These are phyloP conservation scores for Diarsia mendica DNA, from an alignment of 2,888 invertebrate species.

Conservation along the genomic window DNA sequence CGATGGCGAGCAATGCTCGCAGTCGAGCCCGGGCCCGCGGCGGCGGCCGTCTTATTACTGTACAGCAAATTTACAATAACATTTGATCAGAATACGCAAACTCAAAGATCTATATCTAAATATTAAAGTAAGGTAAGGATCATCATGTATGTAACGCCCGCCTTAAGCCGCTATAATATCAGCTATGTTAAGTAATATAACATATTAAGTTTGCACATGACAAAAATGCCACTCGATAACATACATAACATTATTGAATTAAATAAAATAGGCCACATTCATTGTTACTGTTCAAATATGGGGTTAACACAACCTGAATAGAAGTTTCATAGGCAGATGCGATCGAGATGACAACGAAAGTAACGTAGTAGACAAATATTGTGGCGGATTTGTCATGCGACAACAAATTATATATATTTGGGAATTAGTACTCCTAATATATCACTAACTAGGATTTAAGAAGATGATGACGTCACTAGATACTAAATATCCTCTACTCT, in stretches of 20 bases:
- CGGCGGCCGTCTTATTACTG: slow-evolving; percentile 81
- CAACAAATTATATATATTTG: slow-evolving; percentile 83
- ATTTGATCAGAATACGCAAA: slow-evolving; percentile 89
- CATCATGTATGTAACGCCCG: slow-evolving; percentile 85
- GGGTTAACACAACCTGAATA: slow-evolving; percentile 85
- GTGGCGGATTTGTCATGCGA: slow-evolving; percentile 84
- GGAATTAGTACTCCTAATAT: slow-evolving; percentile 86
- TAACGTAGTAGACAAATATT: slow-evolving; percentile 72
- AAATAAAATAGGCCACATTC: slow-evolving; percentile 88
- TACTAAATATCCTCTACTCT: slow-evolving; percentile 87
- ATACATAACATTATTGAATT: slow-evolving; percentile 72
- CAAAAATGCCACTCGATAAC: slow-evolving; percentile 80
- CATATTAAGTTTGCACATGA: slow-evolving; percentile 84
- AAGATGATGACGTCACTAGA: slow-evolving; percentile 85
- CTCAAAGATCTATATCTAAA: slow-evolving; percentile 87
- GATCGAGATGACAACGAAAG: slow-evolving; percentile 71
- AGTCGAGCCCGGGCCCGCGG: slow-evolving; percentile 74
- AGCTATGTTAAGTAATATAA: slow-evolving; percentile 87
- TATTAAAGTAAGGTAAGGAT: slow-evolving; percentile 84
- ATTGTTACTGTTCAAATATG: slow-evolving; percentile 83
- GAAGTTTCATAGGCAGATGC: slow-evolving; percentile 67
- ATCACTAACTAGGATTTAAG: slow-evolving; percentile 87
- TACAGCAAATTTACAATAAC: slow-evolving; percentile 89
- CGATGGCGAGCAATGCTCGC: slow-evolving; percentile 68
- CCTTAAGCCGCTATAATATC: slow-evolving; percentile 88